Conservation (phyloP, 2,797 vertebrate genomes). For the Sorex maritimensis region DNA sequence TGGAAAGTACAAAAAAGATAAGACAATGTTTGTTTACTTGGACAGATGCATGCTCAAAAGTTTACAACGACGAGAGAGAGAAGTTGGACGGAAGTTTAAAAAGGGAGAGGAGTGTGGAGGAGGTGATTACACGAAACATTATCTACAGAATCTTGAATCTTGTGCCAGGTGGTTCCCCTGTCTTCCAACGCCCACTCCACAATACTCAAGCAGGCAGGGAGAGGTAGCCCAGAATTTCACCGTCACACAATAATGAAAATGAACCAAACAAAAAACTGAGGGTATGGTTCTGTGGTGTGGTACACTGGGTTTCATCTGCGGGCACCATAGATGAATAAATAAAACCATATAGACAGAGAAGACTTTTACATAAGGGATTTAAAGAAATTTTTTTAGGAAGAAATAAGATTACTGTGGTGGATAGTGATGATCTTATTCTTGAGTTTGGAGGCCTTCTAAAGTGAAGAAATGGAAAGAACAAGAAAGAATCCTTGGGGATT, state of each 20-base stretch:
- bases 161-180: background rate
- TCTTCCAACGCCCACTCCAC: background rate
- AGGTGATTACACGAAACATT: constrained; percentile 37
- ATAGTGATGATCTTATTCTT: background rate
- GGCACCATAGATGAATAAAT: too few relatives aligned
- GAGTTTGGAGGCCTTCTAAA: constrained; percentile 14
- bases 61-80: background rate
- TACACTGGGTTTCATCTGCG: too few relatives aligned
- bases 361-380: constrained; percentile 42
- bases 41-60: constrained; percentile 10
- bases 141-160: background rate
- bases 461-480: constrained; percentile 16
- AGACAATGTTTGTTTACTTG: constrained; percentile 13
- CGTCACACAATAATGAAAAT: constrained; percentile 34
- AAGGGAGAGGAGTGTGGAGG: background rate
- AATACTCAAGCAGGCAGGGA: constrained; percentile 15
- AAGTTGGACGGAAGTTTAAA: constrained; percentile 11
- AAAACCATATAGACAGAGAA: background rate
- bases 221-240: constrained; percentile 32
- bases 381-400: background rate
- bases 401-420: constrained; percentile 9
- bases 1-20: background rate
- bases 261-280: background rate
- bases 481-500: constrained; percentile 6
- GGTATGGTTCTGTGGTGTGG: too few relatives aligned